A percentile compares a stretch with the other conserved stretches of the same genome.
phyloP scores from a whole-genome alignment of 2,888 invertebrate species.

The Pediacus dermestoides region DNA sequence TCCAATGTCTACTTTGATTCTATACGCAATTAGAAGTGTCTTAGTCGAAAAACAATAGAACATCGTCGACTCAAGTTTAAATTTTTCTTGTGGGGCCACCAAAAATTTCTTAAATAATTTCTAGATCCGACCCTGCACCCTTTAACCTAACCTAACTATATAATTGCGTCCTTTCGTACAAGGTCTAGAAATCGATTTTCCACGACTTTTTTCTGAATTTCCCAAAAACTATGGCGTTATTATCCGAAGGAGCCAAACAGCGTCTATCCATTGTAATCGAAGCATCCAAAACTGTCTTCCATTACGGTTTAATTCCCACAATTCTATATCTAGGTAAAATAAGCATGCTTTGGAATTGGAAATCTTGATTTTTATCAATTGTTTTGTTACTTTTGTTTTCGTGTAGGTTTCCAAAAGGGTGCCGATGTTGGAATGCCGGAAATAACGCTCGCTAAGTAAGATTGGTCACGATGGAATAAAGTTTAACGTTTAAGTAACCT shows the following conservation, averaged over 20 bases:
- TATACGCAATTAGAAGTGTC: no score
- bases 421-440: constrained; percentile 69
- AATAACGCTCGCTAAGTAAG: constrained; percentile 55
- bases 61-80: no score
- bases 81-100: no score
- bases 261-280: constrained; percentile 60
- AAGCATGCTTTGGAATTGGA: background rate
- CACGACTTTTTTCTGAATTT: no score
- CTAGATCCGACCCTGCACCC: no score
- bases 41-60: no score
- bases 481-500: constrained; percentile 14
- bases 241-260: constrained; percentile 58
- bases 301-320: constrained; percentile 68
- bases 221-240: constrained; percentile 49
- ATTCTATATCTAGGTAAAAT: constrained; percentile 64
- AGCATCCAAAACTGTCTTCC: constrained; percentile 59
- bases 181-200: no score
- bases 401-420: constrained; percentile 66
- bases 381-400: no score
- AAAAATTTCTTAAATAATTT: no score
- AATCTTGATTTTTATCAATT: background rate
- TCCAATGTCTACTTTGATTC: no score
- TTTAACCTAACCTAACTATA: no score
- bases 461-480: constrained; percentile 7
- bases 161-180: no score